These are phyloP conservation scores for Atopsyche davidsoni DNA, from an alignment of 1,140 invertebrate genomes.

Conservation along the genomic window DNA sequence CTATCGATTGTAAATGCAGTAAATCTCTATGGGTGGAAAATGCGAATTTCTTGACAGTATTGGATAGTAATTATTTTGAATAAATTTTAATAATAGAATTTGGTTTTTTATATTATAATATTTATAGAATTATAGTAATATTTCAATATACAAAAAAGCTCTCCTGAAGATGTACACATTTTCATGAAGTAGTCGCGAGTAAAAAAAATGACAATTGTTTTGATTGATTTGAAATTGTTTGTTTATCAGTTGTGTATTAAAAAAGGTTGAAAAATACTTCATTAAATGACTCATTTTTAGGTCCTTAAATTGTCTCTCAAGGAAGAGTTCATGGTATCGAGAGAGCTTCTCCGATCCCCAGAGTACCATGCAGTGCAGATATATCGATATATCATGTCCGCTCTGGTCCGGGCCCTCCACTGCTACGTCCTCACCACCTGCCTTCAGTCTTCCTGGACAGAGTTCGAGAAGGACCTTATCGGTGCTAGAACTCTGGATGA, in stretches of 20 bases:
- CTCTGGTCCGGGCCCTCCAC: conserved; percentile 63
- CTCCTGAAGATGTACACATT: too few relatives aligned
- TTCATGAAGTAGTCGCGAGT: too few relatives aligned
- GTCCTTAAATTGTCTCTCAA: conserved; percentile 48
- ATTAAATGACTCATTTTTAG: conserved; percentile 35
- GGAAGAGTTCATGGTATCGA: conserved; percentile 37
- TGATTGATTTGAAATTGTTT: conserved; percentile 25
- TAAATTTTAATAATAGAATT: too few relatives aligned
- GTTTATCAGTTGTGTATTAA: conserved; percentile 7
- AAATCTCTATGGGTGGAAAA: too few relatives aligned
- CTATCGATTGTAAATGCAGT: too few relatives aligned
- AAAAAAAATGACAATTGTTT: too few relatives aligned
- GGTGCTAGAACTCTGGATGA: conserved; percentile 59
- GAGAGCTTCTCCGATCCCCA: conserved; percentile 46
- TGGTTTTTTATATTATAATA: too few relatives aligned
- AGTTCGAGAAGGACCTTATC: conserved; percentile 60
- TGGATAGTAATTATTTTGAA: too few relatives aligned
- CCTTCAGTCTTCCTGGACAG: conserved; percentile 61
- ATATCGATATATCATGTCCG: conserved; percentile 64
- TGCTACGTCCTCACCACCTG: conserved; percentile 67
- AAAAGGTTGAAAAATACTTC: background rate
- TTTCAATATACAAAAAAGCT: too few relatives aligned
- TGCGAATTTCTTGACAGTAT: too few relatives aligned
- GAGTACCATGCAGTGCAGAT: conserved; percentile 59
- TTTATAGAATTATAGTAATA: too few relatives aligned